Evolutionary conservation across 2,888 invertebrate species (phyloP).

Genomic region (Aphidius colemani): DNA sequence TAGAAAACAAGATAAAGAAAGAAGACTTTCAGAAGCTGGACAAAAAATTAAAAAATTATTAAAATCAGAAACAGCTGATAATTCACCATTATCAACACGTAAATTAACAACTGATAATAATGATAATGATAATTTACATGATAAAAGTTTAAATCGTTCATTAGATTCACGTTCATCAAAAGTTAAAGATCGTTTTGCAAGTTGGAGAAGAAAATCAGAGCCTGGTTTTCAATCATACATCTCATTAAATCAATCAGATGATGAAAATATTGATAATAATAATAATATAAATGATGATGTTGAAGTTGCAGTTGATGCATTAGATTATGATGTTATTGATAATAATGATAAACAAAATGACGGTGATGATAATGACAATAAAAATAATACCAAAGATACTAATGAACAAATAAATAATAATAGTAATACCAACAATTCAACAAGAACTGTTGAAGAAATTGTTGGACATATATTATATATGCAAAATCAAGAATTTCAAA

Average conservation of each 20-base stretch:
- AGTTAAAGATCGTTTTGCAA: slow-evolving; percentile 64
- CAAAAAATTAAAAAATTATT: slow-evolving; percentile 67
- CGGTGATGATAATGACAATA: background rate
- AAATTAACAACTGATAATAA: background rate
- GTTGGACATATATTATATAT: slow-evolving; percentile 77
- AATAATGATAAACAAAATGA: slow-evolving; percentile 19
- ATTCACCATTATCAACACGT: slow-evolving; percentile 42
- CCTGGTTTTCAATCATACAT: slow-evolving; percentile 65
- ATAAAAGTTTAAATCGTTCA: slow-evolving; percentile 48
- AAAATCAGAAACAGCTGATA: slow-evolving; percentile 59
- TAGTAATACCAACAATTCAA: slow-evolving; percentile 13
- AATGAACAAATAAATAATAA: slow-evolving; percentile 33
- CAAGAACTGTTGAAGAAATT: slow-evolving; percentile 70
- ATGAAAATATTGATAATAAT: slow-evolving; percentile 38
- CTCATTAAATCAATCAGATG: slow-evolving; percentile 51
- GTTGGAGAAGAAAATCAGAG: slow-evolving; percentile 75
- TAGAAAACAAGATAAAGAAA: slow-evolving; percentile 74
- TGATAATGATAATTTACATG: slow-evolving; percentile 30
- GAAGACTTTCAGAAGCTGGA: slow-evolving; percentile 70
- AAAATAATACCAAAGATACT: slow-evolving; percentile 44
- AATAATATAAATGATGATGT: slow-evolving; percentile 22
- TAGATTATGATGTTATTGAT: slow-evolving; percentile 35
- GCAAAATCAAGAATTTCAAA: slow-evolving; percentile 82
- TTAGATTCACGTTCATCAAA: slow-evolving; percentile 52
- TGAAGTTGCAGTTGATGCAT: no score